Base-by-base conservation (phyloP, 1,140 invertebrate species). In the Pseudoatta argentina region DNA sequence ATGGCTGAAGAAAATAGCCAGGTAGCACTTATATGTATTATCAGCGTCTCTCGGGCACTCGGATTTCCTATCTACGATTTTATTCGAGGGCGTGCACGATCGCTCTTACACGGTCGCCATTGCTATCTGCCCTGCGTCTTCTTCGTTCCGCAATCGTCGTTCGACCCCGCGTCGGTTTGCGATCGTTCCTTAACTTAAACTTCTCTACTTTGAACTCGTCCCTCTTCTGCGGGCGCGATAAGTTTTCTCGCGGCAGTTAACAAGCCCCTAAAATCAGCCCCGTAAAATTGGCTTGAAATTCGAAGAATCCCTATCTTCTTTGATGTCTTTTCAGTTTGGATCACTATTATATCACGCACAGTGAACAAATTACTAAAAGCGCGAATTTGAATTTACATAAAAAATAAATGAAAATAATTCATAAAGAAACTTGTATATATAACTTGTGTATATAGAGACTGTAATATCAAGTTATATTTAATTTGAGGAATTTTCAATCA, bases 61-160 rank as follows among this genome's bases (percentile, higher is more conserved):
- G n/a, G 14, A 39, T 30, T 78, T 75, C 39, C 79, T 75, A 83
- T 83, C 79, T 83, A 57, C 79, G 55, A 73, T 75, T 83, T 83
- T 83, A 83, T 82, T 82, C 18, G 79, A 59, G 79, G 57, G 53
- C 69, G 69, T 83, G 69, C 69, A 83, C 55, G 55, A 73, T 73
- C 79, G 55, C 55, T 61, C 55, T 83, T 51, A 73, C 24, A 83
- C n/a, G 18, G 69, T 82, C 69, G 79, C 79, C 34, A 61, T 59
- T 67, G 48, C 67, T 82, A 82, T 83, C 67, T 61, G 55, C 55
- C 57, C 69, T 39, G 44, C 79, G 78, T 48, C 66, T 61, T 48
- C 39, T 73, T 83, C 79, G 67, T 83, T 83, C 55, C 24, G 66
- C 79, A 48, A 39, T 79, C 67, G 39, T 83, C 44, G 55, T 83